Percentiles rank a stretch among this genome's conserved stretches.
Evolutionary conservation across 2,113 vertebrate genomes (phyloP).

Genomic region (Erinaceus europaeus): DNA sequence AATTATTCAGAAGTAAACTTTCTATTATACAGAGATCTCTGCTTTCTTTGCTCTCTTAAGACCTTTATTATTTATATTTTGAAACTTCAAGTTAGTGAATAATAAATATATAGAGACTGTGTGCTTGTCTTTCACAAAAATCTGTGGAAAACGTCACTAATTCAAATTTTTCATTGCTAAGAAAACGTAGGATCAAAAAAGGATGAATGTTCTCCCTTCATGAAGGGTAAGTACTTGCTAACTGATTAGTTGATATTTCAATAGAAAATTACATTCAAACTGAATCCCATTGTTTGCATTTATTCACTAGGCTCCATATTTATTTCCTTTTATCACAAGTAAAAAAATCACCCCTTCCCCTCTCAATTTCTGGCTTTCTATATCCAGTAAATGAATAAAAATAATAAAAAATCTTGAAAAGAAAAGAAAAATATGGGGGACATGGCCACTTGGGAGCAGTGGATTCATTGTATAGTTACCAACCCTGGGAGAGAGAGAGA

Average conservation of each 20-base stretch:
- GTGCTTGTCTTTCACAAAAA: neutral
- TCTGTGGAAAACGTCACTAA: neutral
- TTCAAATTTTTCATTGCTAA: neutral
- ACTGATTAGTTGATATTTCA: no score
- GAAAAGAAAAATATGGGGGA: no score
- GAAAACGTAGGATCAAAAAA: neutral
- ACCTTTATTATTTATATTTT: neutral
- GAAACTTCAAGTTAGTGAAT: neutral
- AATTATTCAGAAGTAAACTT: neutral
- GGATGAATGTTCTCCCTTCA: neutral
- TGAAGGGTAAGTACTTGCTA: neutral
- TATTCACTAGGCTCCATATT: neutral
- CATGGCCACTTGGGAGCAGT: no score
- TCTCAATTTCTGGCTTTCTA: no score
- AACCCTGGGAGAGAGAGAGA: no score
- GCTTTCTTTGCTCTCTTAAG: no score
- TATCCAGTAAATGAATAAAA: no score
- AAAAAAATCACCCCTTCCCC: no score
- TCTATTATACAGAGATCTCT: no score
- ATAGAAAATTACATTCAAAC: neutral
- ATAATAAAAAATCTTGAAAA: no score
- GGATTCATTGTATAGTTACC: no score
- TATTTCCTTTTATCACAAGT: no score
- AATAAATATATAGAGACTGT: rapidly evolving
- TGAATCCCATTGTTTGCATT: rapidly evolving